Conservation (phyloP, 2,888 invertebrate species). For the Asteroscopus sphinx region DNA sequence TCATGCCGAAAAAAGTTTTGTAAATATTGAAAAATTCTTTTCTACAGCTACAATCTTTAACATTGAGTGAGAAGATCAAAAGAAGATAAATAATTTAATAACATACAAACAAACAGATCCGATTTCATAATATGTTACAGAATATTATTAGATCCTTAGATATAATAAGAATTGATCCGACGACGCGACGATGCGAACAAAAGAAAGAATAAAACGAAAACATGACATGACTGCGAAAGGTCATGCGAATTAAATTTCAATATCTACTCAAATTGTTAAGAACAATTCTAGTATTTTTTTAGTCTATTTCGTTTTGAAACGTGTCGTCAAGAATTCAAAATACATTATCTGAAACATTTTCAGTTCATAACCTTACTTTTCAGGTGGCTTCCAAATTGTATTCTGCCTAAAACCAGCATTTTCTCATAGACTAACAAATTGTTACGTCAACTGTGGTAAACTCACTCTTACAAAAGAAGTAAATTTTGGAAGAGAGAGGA, state of each 20-base stretch:
- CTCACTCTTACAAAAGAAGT: no score
- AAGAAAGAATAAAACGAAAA: conserved; percentile 3
- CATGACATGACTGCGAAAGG: conserved; percentile 11
- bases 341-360: not conserved
- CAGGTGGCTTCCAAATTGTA: no score
- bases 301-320: not conserved
- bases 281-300: conserved; percentile 18
- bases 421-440: no score
- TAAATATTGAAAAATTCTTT: no score
- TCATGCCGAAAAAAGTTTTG: no score
- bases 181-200: not conserved
- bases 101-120: not conserved
- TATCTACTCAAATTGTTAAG: not conserved
- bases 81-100: not conserved
- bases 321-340: not conserved
- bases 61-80: no score
- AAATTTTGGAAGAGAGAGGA: conserved; percentile 9
- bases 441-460: no score
- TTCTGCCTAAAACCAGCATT: no score
- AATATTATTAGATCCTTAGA: not conserved
- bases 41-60: no score
- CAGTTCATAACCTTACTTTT: no score
- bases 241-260: conserved; percentile 11
- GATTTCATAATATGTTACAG: not conserved
- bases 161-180: not conserved